Evolutionary conservation across 2,797 vertebrate genomes (phyloP).

Genomic region (Lepidocolaptes lacrymiger): DNA sequence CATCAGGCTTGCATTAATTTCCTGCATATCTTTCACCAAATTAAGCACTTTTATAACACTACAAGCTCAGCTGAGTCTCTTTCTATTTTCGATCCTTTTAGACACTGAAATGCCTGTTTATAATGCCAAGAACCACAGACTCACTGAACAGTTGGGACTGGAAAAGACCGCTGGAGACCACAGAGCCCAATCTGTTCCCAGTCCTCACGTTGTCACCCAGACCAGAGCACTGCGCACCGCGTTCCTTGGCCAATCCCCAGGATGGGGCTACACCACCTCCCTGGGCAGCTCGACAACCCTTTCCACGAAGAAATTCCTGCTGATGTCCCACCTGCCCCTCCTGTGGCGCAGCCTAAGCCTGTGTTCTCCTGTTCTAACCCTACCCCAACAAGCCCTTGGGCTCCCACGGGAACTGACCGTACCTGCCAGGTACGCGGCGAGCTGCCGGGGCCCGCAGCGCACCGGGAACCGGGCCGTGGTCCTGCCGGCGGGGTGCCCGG

Average conservation of each 20-base stretch:
- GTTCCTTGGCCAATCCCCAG: background rate
- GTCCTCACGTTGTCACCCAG: background rate
- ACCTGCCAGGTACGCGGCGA: slow-evolving; percentile 94
- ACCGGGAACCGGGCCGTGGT: slow-evolving; percentile 87
- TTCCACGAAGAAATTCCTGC: background rate
- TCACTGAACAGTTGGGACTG: background rate
- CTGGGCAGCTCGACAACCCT: background rate
- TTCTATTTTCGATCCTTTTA: fast-evolving
- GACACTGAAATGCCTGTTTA: background rate
- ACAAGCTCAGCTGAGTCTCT: background rate
- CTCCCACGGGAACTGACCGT: fast-evolving
- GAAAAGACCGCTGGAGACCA: background rate
- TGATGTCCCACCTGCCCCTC: fast-evolving
- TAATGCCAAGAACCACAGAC: background rate
- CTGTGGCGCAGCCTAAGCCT: fast-evolving
- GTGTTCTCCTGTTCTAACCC: fast-evolving
- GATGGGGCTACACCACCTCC: background rate
- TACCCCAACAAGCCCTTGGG: fast-evolving
- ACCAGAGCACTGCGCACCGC: background rate
- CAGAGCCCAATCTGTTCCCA: background rate
- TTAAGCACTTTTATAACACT: background rate
- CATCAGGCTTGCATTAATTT: background rate
- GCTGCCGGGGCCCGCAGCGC: slow-evolving; percentile 91
- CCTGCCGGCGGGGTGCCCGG: slow-evolving; percentile 80
- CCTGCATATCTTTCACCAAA: background rate